A percentile compares a stretch with the other conserved stretches of the same genome.
phyloP scores from a whole-genome alignment of 2,113 vertebrate genomes.

The Eretmochelys imbricata region DNA sequence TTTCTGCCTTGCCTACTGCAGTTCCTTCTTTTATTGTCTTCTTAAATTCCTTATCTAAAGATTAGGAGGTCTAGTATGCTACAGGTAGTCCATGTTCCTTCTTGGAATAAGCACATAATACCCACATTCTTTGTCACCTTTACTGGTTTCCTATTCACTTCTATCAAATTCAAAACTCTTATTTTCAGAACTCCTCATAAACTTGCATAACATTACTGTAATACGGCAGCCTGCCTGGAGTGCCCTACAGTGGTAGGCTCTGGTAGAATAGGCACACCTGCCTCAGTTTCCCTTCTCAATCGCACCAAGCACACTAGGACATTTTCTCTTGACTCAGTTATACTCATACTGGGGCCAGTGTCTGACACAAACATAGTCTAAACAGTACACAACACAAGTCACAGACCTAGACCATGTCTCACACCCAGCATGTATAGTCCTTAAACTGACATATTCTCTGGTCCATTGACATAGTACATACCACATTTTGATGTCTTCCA shows the following conservation, averaged over 20 bases:
- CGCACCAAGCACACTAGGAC: too few species aligned
- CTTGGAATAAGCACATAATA: not conserved
- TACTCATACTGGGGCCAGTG: too few species aligned
- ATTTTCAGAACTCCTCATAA: not conserved
- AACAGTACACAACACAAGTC: too few species aligned
- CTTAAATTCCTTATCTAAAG: not conserved
- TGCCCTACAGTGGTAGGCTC: not conserved
- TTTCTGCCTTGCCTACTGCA: not conserved
- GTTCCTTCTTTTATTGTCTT: not conserved
- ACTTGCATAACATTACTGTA: not conserved
- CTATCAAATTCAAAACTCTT: not conserved
- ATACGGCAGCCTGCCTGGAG: not conserved
- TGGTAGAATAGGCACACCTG: not conserved
- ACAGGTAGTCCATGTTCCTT: not conserved
- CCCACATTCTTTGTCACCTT: not conserved
- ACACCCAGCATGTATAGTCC: too few species aligned
- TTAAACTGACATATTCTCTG: too few species aligned
- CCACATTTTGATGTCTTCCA: too few species aligned
- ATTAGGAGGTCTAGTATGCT: not conserved
- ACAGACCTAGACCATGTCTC: too few species aligned
- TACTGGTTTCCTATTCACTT: not conserved
- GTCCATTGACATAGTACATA: too few species aligned
- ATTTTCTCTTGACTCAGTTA: too few species aligned
- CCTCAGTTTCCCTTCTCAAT: too few species aligned
- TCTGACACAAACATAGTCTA: too few species aligned